Evolutionary conservation across 2,888 invertebrate genomes (phyloP), one percentile per base, ranked within the genome.

Genomic region (Metellina segmentata): DNA sequence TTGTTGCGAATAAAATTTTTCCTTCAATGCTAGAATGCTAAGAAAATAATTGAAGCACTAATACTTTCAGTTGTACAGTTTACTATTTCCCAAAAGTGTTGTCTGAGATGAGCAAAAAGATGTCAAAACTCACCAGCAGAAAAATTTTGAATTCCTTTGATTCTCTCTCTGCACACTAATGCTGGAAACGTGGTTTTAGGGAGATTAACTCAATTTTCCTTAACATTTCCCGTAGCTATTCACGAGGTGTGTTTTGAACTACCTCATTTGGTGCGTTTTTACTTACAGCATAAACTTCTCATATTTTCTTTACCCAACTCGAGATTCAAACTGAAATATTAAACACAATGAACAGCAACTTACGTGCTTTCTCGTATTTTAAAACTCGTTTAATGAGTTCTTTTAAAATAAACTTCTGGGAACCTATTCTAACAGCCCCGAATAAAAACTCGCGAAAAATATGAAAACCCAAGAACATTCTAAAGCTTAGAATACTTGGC

Each of bases 321-420:
- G 61, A 20, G 1, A 20, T n/a, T 69, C 11, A 9, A 49, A 51
- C 19, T 82, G 16, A 82, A 82, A 82, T 72, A 71, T 71, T 82
- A 49, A 82, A 49, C 51, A 82, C 71, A 82, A 82, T 19, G 70
- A 82, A 13, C 13, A 82, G 11, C 71, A 70, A 48, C 34, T 70
- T n/a, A 16, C n/a, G 48, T 48, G n/a, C 19, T 81, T 49, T 9
- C 7, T n/a, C 53, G 16, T 81, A 82, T n/a, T 51, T 71, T 79
- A 49, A 72, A 82, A 51, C 49, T 72, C 34, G 7, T 82, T 82
- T 82, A 82, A 82, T 71, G 71, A 82, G 71, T 79, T 79, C 19
- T 71, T 72, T 82, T 82, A 82, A 48, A 71, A 82, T 19, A 51
- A 11, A 20, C 61, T 61, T 81, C 52, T 53, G 53, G 75, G 16